A percentile compares a stretch with the other conserved stretches of the same genome.
These are phyloP conservation scores for Creontiades dilutus DNA, from an alignment of 2,888 invertebrate genomes.

Conservation along the genomic window DNA sequence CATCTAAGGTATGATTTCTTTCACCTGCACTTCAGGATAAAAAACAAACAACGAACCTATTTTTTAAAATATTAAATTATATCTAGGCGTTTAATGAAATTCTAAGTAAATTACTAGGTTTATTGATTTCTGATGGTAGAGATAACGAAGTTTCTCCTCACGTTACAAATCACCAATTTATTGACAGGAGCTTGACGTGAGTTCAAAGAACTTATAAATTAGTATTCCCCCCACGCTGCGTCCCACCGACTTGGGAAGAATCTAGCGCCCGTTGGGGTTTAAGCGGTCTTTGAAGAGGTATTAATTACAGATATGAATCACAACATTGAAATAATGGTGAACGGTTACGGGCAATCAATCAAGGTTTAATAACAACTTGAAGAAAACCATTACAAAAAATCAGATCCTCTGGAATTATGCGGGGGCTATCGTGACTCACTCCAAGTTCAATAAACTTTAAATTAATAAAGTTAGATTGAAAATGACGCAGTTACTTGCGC, in stretches of 20 bases:
- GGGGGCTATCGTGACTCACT: too few relatives aligned
- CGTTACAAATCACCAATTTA: background rate
- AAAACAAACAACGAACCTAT: too few relatives aligned
- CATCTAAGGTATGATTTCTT: too few relatives aligned
- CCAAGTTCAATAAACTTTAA: too few relatives aligned
- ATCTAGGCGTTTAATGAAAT: too few relatives aligned
- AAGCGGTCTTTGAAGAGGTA: background rate
- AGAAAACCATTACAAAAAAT: background rate
- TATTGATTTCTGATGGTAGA: too few relatives aligned
- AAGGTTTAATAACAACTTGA: background rate
- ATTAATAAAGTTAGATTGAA: too few relatives aligned
- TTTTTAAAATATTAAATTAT: too few relatives aligned
- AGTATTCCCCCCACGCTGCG: background rate
- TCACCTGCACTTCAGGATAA: too few relatives aligned
- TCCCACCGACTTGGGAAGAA: background rate
- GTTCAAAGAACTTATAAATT: conserved; percentile 8
- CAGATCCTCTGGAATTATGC: too few relatives aligned
- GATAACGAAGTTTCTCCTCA: background rate
- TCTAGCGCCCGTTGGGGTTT: background rate
- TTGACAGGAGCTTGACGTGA: background rate
- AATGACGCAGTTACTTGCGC: too few relatives aligned
- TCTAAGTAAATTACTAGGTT: too few relatives aligned
- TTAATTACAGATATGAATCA: conserved; percentile 7
- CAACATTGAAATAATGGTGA: background rate
- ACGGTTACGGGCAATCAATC: background rate